Evolutionary conservation across 2,113 vertebrate species (phyloP).

Genomic region (Larimichthys polyactis): DNA sequence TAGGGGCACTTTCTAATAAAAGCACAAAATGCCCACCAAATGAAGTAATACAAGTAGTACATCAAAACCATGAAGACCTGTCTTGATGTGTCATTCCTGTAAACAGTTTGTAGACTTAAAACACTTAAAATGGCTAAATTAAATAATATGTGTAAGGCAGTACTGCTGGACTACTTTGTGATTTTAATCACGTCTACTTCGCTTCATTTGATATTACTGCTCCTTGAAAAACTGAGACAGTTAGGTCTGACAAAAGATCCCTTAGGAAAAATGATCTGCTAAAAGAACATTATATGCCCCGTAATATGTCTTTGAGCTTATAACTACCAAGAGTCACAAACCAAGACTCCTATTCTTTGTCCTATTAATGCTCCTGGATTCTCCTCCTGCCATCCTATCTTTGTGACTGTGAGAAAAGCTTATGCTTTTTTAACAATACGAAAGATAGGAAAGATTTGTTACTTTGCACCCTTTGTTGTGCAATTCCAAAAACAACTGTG

Average conservation of each 20-base stretch:
- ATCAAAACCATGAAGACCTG: background rate
- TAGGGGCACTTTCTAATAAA: slow-evolving; percentile 13
- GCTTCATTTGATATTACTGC: slow-evolving; percentile 50
- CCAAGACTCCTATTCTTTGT: slow-evolving; percentile 27
- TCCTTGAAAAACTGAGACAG: slow-evolving; percentile 52
- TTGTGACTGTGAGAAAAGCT: background rate
- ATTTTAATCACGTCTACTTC: slow-evolving; percentile 53
- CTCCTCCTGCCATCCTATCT: background rate
- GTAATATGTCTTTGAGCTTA: slow-evolving; percentile 55
- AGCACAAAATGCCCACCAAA: background rate
- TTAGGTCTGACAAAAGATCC: slow-evolving; percentile 65
- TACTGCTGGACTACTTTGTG: slow-evolving; percentile 8
- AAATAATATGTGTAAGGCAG: slow-evolving; percentile 11
- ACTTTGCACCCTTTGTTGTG: background rate
- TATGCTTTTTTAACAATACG: background rate
- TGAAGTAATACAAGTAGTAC: background rate
- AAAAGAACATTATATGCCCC: slow-evolving; percentile 60
- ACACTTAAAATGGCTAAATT: background rate
- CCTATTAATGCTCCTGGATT: slow-evolving; percentile 10
- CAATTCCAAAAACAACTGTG: slow-evolving; percentile 8
- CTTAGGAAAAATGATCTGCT: slow-evolving; percentile 58
- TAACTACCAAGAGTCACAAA: slow-evolving; percentile 38
- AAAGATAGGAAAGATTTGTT: slow-evolving; percentile 13
- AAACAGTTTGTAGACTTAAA: background rate
- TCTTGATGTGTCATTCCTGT: background rate